Evolutionary conservation across 2,888 invertebrate genomes (phyloP).

Genomic region (Agrochola lota): DNA sequence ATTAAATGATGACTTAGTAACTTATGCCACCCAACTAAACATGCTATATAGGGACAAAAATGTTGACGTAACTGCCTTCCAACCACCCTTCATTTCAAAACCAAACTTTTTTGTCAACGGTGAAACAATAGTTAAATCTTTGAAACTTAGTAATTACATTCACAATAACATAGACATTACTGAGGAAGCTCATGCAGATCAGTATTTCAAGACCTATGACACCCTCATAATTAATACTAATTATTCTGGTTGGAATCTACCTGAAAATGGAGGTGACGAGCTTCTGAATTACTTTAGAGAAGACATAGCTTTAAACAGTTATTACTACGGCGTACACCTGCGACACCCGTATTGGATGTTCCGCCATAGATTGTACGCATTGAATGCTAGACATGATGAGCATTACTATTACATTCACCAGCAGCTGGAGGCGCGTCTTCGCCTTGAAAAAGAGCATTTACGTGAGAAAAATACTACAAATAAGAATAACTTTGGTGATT

Average conservation of each 20-base stretch:
- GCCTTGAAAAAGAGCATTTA: constrained; percentile 81
- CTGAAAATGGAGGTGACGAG: constrained; percentile 85
- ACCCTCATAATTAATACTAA: constrained; percentile 80
- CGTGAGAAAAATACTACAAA: constrained; percentile 60
- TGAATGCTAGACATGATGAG: constrained; percentile 82
- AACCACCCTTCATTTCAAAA: constrained; percentile 87
- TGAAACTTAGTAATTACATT: constrained; percentile 75
- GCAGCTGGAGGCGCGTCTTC: constrained; percentile 81
- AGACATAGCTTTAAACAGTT: constrained; percentile 91
- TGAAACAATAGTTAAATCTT: constrained; percentile 83
- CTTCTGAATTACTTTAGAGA: constrained; percentile 92
- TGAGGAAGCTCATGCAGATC: constrained; percentile 73
- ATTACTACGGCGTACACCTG: constrained; percentile 90
- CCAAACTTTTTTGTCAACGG: constrained; percentile 84
- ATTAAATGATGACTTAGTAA: constrained; percentile 87
- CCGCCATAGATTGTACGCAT: constrained; percentile 82
- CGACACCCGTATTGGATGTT: constrained; percentile 91
- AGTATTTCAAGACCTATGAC: constrained; percentile 73
- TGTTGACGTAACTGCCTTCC: constrained; percentile 64
- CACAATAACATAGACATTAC: constrained; percentile 61
- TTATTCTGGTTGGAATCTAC: constrained; percentile 89
- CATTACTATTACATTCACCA: constrained; percentile 83
- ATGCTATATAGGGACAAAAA: constrained; percentile 80
- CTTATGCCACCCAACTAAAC: constrained; percentile 85
- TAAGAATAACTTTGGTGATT: constrained; percentile 71